Evolutionary conservation across 2,113 vertebrate genomes (phyloP), one percentile per base, ranked within the genome.

Genomic region (Thinocorus orbignyianus): DNA sequence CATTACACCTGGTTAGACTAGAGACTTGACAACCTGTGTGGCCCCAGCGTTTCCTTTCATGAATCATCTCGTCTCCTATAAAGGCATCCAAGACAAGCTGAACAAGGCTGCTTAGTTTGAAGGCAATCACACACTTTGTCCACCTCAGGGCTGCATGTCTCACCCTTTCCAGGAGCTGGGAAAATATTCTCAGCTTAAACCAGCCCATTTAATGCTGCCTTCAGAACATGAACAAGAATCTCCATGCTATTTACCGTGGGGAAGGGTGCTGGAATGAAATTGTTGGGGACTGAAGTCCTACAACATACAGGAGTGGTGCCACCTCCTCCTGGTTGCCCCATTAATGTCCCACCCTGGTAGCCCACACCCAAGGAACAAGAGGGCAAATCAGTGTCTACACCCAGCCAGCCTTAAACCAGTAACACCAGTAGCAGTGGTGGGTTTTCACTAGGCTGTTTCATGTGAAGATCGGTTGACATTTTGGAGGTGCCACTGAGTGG

Each of bases 11-110:
- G 81, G 96, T 95, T 95, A 95, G 91, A 95, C 82, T 58, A 84
- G 88, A 97, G 81, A 76, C 87, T 85, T 92, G 92, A 86, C 97
- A 97, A 95, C 87, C 71, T 95, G 96, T 96, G 97, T 98, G 97
- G 97, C 96, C 97, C 95, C 52, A 81, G 91, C 76, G 84, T 92
- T 96, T 91, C 76, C 74, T 92, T 95, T 95, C 79, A 88, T 93
- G 96, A 97, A 91, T 97, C 92, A 97, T 96, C 91, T 79, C 11
- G 54, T 96, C 94, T 96, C 91, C 62, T 69, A 85, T 61, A 88
- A 96, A 87, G 88, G 86, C 94, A 93, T 96, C 94, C 74, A 94
- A 96, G 95, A 78, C 76, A 82, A 97, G 93, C 57, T 73, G 94
- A 96, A 92, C 88, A 90, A 10, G 4, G 93, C 91, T 97, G 87